Base-by-base conservation (phyloP, 2,113 vertebrate species). In the Aegithalos caudatus region DNA sequence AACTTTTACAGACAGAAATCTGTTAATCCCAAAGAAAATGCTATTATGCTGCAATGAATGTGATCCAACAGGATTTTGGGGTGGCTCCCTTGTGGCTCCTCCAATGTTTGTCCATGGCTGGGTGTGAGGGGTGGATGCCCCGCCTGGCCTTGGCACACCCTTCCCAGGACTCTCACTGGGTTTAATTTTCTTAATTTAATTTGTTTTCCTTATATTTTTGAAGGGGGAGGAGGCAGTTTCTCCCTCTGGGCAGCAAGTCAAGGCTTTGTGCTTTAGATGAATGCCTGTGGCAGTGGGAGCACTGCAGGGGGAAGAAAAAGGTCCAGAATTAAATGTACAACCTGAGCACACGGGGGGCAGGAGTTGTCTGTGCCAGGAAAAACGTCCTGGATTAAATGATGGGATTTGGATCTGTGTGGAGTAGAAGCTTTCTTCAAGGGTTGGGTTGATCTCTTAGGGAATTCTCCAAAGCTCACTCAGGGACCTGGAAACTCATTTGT, bases 311-410 rank as follows among this genome's bases (percentile, higher is more conserved):
- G 42, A 61, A 23, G 65, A 70, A 22, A 6, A 35, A 27, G 33
- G 11, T 31, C 76, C 2, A 2, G 3, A n/a, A 27, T 60, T 67
- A 44, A 81, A 74, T 48, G n/a, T 10, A 58, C 42, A 77, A 9
- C 53, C 53, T 7, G 28, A 82, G 67, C 2, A 0, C 20, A 10
- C 20, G 1, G 22, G 1, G 38, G 27, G 40, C 58, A 31, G 42
- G 54, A 44, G 45, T 11, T 90, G 47, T 17, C 60, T 7, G 33
- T 58, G 90, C 85, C 81, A 87, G 51, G 22, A 66, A 70, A 84
- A 58, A n/a, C 0, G 0, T 65, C 56, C 69, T 18, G 45, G 11
- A 81, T 87, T 91, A 57, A 28, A n/a, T 1, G 4, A 9, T 1
- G 10, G 54, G 69, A 54, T 81, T 70, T 70, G 81, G 29, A 38